These are phyloP conservation scores for Ridgeia piscesae DNA, from an alignment of 1,140 invertebrate species.

Conservation along the genomic window DNA sequence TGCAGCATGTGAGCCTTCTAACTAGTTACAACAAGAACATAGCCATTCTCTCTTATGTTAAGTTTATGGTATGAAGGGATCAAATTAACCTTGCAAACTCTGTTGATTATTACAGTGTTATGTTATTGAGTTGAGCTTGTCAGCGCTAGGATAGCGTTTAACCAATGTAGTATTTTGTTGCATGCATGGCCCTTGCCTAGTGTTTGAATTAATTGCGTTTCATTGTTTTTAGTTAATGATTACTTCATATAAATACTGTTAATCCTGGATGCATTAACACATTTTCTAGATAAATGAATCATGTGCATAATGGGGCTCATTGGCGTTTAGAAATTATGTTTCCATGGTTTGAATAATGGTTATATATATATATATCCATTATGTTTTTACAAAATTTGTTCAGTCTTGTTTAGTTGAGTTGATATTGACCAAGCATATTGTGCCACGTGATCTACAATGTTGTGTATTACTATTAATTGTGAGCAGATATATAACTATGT, in stretches of 20 bases:
- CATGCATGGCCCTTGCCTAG: background rate
- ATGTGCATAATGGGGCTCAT: too few species aligned
- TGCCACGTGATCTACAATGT: background rate
- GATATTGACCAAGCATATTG: background rate
- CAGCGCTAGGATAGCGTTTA: background rate
- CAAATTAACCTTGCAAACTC: background rate
- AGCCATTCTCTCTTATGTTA: background rate
- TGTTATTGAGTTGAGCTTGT: background rate
- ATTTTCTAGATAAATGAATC: too few species aligned
- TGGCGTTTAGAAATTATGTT: too few species aligned
- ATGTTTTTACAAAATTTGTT: background rate
- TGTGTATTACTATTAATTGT: background rate
- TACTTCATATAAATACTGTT: too few species aligned
- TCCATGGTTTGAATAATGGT: too few species aligned
- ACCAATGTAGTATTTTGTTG: background rate
- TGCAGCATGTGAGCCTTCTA: background rate
- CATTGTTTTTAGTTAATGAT: too few species aligned
- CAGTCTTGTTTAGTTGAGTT: background rate
- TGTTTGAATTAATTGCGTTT: too few species aligned
- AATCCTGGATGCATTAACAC: too few species aligned
- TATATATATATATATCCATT: too few species aligned
- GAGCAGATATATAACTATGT: background rate
- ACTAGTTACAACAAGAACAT: background rate
- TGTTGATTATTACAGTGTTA: background rate
- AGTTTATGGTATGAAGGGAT: background rate